These are phyloP conservation scores for Nasonia giraulti DNA, from an alignment of 1,140 invertebrate species.

Conservation along the genomic window DNA sequence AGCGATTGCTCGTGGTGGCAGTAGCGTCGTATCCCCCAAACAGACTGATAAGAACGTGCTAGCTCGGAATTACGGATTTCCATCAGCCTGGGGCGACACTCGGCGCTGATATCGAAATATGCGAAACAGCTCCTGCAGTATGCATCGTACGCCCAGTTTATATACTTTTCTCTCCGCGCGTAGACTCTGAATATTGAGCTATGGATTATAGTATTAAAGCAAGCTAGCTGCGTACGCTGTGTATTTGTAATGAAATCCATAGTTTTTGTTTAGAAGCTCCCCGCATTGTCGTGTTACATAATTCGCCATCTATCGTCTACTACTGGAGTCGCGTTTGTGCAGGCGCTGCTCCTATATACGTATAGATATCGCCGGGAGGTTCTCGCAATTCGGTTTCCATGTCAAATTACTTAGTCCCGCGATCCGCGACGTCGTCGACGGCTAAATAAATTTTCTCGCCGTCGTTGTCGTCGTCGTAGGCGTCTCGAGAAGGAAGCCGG, in stretches of 20 bases:
- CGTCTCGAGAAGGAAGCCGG: conserved; percentile 22
- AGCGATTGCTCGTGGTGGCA: background rate
- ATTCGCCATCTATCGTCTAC: background rate
- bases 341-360: background rate
- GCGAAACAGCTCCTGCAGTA: background rate
- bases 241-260: background rate
- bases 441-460: conserved; percentile 59
- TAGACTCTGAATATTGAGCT: too few species aligned
- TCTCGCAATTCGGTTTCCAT: conserved; percentile 61
- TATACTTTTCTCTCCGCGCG: background rate
- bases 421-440: conserved; percentile 50
- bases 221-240: too few species aligned
- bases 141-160: background rate
- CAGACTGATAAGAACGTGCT: background rate
- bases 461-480: conserved; percentile 28
- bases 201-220: background rate
- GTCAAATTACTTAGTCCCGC: conserved; percentile 63
- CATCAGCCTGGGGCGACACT: background rate
- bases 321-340: background rate
- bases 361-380: conserved; percentile 31
- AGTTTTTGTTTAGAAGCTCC: background rate
- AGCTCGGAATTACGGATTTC: background rate
- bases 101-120: background rate
- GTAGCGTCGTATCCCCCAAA: background rate
- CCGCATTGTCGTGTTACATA: background rate